phyloP scores from a whole-genome alignment of 2,888 invertebrate genomes.

The Tethea ocularis region DNA sequence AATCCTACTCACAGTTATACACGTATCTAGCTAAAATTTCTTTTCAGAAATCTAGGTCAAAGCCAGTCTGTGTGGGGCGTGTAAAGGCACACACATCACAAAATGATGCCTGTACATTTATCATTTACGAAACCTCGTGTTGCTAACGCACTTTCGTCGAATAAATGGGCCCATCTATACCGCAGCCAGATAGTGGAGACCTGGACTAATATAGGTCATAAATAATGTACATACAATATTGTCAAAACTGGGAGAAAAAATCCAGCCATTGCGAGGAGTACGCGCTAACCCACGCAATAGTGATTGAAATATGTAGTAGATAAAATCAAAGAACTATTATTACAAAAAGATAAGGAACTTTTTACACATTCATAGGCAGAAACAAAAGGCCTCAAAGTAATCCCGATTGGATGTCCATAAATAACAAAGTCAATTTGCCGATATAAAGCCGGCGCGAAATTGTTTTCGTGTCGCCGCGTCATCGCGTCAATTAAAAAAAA shows the following conservation, averaged over 20 bases:
- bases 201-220: background rate
- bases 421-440: conserved; percentile 63
- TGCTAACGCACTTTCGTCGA: conserved; percentile 4
- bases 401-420: conserved; percentile 47
- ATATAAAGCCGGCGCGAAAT: conserved; percentile 54
- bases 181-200: background rate
- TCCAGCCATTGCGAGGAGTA: too few relatives aligned
- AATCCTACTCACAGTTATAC: background rate
- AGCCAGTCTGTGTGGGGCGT: conserved; percentile 7
- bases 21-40: background rate
- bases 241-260: too few relatives aligned
- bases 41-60: conserved; percentile 5
- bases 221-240: background rate
- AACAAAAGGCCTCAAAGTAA: conserved; percentile 32
- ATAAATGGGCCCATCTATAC: conserved; percentile 2
- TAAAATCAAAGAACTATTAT: too few relatives aligned
- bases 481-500: conserved; percentile 61
- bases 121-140: conserved; percentile 18
- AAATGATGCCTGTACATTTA: conserved; percentile 29
- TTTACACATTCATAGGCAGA: conserved; percentile 25
- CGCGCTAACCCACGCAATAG: too few relatives aligned
- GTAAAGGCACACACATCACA: conserved; percentile 16
- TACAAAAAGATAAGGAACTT: conserved; percentile 8
- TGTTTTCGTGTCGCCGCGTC: conserved; percentile 59
- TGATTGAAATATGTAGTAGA: too few relatives aligned